Conservation (phyloP, 2,888 invertebrate species). For the Thecophora atra region DNA sequence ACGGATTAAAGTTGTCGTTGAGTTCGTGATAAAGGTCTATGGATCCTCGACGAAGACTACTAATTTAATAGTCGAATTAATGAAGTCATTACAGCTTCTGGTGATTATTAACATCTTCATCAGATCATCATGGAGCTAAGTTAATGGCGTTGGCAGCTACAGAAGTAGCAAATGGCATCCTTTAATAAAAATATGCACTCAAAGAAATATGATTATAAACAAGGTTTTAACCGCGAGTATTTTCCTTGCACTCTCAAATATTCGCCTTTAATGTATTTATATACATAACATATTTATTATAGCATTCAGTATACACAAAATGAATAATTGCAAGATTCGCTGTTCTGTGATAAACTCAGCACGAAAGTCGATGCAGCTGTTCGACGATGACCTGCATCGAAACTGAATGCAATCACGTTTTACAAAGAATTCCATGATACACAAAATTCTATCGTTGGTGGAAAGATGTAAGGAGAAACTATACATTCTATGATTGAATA, state of each 20-base stretch:
- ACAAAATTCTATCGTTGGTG: not conserved
- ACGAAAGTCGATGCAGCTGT: slow-evolving; percentile 9
- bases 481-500: not conserved
- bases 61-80: too few relatives aligned
- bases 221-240: not conserved
- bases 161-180: not conserved
- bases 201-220: not conserved
- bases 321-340: slow-evolving; percentile 39
- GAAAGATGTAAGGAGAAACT: not conserved
- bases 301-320: too few relatives aligned
- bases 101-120: slow-evolving; percentile 1
- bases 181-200: not conserved
- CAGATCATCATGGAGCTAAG: not conserved
- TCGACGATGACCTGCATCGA: slow-evolving; percentile 3
- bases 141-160: not conserved
- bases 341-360: not conserved
- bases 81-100: slow-evolving; percentile 20
- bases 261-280: too few relatives aligned
- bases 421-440: not conserved
- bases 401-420: not conserved
- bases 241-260: too few relatives aligned
- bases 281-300: not conserved
- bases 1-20: too few relatives aligned
- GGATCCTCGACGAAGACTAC: too few relatives aligned
- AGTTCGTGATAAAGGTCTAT: too few relatives aligned